These are phyloP conservation scores for Leptinotarsa tumamoca DNA, from an alignment of 2,888 invertebrate species.

Conservation along the genomic window DNA sequence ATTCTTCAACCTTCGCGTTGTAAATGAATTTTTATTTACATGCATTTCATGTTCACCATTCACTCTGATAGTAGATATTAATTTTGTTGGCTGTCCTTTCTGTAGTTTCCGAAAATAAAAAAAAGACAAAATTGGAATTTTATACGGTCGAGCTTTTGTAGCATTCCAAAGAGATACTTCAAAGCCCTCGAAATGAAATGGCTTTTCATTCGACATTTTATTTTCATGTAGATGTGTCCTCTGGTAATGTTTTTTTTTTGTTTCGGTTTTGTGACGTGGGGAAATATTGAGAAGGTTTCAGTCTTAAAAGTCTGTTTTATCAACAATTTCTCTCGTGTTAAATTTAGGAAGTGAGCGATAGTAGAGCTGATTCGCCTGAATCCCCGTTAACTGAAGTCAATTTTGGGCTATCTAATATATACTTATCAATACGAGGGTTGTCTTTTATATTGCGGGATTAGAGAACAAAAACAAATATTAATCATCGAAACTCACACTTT, in stretches of 20 bases:
- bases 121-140: conserved; percentile 50
- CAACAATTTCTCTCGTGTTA: no score
- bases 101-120: conserved; percentile 39
- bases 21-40: neutral
- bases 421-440: no score
- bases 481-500: no score
- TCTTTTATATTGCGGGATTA: no score
- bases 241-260: conserved; percentile 18
- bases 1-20: neutral
- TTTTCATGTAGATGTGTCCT: conserved; percentile 45
- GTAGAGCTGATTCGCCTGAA: no score
- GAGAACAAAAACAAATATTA: no score
- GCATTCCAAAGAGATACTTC: conserved; percentile 54
- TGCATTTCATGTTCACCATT: neutral
- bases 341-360: no score
- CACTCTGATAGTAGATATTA: neutral
- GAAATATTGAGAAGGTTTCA: no score
- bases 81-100: conserved; percentile 34
- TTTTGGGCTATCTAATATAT: no score
- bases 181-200: conserved; percentile 51
- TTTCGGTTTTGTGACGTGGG: neutral
- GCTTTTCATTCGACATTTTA: conserved; percentile 51
- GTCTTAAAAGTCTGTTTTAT: no score
- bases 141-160: conserved; percentile 52
- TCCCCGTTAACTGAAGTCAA: no score